Percentiles rank a stretch among this genome's conserved stretches.
phyloP scores from a whole-genome alignment of 2,113 vertebrate species.

The Tretioscincus oriximinensis region DNA sequence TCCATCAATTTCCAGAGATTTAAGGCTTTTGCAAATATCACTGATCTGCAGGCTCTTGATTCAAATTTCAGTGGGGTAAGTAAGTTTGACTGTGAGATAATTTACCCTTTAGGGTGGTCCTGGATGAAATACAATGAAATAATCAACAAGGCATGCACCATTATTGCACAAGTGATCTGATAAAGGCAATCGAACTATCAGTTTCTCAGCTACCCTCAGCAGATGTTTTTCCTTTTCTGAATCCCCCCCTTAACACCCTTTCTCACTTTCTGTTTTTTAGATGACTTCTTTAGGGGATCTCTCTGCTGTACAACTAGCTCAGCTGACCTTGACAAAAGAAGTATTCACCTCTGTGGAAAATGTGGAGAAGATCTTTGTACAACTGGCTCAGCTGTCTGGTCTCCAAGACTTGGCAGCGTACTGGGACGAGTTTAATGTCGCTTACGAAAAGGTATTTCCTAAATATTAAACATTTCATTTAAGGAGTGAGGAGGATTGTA shows the following conservation, averaged over 20 bases:
- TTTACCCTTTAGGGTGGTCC: not conserved
- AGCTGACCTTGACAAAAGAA: not conserved
- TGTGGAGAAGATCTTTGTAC: constrained; percentile 23
- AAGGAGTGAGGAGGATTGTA: no score
- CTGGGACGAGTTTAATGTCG: constrained; percentile 44
- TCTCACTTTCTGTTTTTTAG: constrained; percentile 17
- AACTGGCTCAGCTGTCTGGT: not conserved
- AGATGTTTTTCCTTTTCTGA: no score
- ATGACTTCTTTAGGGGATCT: not conserved
- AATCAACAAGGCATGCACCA: not conserved
- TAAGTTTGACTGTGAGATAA: constrained; percentile 20
- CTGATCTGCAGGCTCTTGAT: constrained; percentile 11
- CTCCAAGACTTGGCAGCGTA: not conserved
- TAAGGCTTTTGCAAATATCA: constrained; percentile 10
- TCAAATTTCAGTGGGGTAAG: constrained; percentile 47
- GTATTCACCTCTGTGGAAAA: not conserved
- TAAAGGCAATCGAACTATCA: no score
- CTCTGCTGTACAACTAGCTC: constrained; percentile 25
- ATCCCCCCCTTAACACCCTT: no score
- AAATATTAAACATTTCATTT: no score
- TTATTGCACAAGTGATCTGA: no score
- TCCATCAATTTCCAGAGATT: constrained; percentile 32
- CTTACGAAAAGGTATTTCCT: constrained; percentile 31
- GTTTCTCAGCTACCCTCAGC: no score
- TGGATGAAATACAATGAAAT: not conserved